A percentile compares a stretch with the other conserved stretches of the same genome.
phyloP scores from a whole-genome alignment of 1,140 invertebrate genomes.

The Wiebesia pumilae region DNA sequence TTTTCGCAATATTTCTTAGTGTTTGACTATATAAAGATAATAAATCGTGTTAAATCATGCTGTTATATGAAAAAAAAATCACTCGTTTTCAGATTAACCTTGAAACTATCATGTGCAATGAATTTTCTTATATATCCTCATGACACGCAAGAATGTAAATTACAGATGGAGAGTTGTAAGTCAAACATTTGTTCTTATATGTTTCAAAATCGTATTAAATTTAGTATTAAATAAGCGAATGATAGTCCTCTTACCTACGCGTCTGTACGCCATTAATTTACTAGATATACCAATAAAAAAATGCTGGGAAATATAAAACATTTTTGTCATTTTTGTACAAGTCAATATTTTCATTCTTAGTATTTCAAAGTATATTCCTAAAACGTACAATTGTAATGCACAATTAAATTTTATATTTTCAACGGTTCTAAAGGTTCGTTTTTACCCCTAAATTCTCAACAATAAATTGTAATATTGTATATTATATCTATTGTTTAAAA shows the following conservation, averaged over 20 bases:
- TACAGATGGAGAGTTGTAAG: slow-evolving; percentile 94
- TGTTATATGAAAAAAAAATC: background rate
- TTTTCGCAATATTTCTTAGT: too few species aligned
- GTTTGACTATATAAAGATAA: too few species aligned
- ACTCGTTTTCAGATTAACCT: slow-evolving; percentile 79
- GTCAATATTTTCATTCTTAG: too few species aligned
- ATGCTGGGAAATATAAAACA: too few species aligned
- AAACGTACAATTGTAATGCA: too few species aligned
- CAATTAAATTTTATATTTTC: too few species aligned
- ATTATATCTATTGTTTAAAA: too few species aligned
- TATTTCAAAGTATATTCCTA: too few species aligned
- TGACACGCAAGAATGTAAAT: slow-evolving; percentile 92
- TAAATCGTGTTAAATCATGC: background rate
- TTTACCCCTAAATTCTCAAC: too few species aligned
- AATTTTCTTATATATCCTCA: slow-evolving; percentile 94
- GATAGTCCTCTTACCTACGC: background rate
- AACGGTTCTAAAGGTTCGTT: too few species aligned
- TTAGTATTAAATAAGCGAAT: background rate
- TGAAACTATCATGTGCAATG: slow-evolving; percentile 91
- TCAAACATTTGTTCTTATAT: slow-evolving; percentile 58
- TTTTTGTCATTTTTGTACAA: too few species aligned
- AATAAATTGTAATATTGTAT: too few species aligned
- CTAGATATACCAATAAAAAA: background rate
- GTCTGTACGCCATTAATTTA: background rate
- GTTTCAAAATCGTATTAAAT: background rate